Evolutionary conservation across 1,140 invertebrate species (phyloP).

Genomic region (Anoplophora glabripennis): DNA sequence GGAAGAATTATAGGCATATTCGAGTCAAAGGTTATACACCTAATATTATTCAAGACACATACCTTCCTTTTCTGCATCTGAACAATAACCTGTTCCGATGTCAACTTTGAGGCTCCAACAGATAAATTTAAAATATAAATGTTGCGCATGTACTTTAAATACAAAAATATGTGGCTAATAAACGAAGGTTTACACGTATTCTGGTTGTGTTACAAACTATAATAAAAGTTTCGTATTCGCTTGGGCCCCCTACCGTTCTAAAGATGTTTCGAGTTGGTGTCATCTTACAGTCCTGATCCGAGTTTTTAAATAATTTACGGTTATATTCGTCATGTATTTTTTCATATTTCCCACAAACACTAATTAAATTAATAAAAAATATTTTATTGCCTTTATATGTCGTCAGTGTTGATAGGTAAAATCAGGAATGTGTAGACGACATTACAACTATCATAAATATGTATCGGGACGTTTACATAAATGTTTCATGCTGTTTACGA

Average conservation of each 20-base stretch:
- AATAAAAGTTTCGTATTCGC: conserved; percentile 18
- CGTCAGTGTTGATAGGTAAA: too few relatives aligned
- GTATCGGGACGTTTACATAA: too few relatives aligned
- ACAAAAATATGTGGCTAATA: conserved; percentile 12
- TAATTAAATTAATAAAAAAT: conserved; percentile 4
- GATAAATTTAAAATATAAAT: neutral
- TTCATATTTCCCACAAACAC: neutral
- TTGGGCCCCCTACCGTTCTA: neutral
- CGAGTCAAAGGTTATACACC: too few relatives aligned
- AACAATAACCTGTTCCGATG: neutral
- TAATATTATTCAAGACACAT: too few relatives aligned
- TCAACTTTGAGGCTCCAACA: neutral
- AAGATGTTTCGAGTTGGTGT: conserved; percentile 13
- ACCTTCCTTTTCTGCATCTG: neutral
- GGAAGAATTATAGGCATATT: too few relatives aligned
- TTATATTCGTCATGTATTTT: neutral
- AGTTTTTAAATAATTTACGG: conserved; percentile 10
- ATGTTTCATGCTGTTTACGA: too few relatives aligned
- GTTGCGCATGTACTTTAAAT: neutral
- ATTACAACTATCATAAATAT: too few relatives aligned
- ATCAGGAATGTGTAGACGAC: too few relatives aligned
- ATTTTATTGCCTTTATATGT: too few relatives aligned
- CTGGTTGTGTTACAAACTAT: conserved; percentile 12
- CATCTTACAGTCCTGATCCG: conserved; percentile 14
- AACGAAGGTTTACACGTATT: conserved; percentile 15